Evolutionary conservation across 2,113 vertebrate species (phyloP), one percentile per base, ranked within the genome.

Genomic region (Apistogramma diplotaenia): DNA sequence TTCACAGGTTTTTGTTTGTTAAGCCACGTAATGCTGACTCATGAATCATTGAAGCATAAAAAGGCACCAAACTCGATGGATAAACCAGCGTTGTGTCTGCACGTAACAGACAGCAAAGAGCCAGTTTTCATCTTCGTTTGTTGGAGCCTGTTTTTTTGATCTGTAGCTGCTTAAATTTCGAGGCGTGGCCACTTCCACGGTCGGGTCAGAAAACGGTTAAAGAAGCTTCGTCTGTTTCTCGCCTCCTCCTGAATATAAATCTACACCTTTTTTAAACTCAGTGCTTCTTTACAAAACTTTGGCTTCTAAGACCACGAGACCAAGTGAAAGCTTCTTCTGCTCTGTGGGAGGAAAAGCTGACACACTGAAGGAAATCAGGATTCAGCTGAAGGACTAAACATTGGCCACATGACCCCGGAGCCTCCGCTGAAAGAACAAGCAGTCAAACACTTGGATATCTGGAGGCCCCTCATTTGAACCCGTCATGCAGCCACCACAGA

Each of bases 401-500:
- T 21, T 51, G 29, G 53, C 13, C n/a, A 62, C 16, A 19, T 60
- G 35, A 70, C 35, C 46, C 23, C 33, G 0, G 2, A 71, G 62
- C 21, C 40, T 46, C 6, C 76, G 75, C 23, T 71, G 7, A 59
- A 74, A 78, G 57, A 76, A 4, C 12, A 3, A 76, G 35, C 31
- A 6, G 23, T 33, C 78, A 4, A 15, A 76, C 60, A 79, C 78
- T 72, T 53, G 61, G 78, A 51, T 46, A 27, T 75, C 54, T 79
- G 2, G 13, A 67, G 79, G 80, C 83, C 65, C 62, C 6, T 70
- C 25, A 29, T 70, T 29, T 51, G 65, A 70, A 70, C 43, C 10
- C 31, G 15, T 86, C 77, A 76, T 74, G 61, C 37, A 77, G 61
- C 78, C 73, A 83, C 81, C 31, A 55, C 29, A 79, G 59, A 74